Evolutionary conservation across 2,888 invertebrate genomes (phyloP).

Genomic region (Exephanes ischioxanthus): DNA sequence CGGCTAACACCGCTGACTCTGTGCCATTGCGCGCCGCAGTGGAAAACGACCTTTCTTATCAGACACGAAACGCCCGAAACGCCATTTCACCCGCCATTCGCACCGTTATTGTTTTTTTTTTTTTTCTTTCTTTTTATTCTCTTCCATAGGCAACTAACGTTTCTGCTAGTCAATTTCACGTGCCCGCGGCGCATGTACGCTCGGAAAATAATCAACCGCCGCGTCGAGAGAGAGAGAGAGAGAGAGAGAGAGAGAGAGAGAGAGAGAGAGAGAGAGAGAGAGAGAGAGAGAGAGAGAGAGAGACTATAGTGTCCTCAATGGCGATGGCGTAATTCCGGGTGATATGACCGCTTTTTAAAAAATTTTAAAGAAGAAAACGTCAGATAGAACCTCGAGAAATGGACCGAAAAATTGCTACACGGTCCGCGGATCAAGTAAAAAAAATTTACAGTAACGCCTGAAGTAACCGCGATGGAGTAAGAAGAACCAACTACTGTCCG

Average conservation of each 20-base stretch:
- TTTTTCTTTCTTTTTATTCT: background rate
- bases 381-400: background rate
- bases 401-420: background rate
- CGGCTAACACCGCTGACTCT: background rate
- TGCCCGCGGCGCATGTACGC: background rate
- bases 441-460: too few relatives aligned
- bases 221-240: background rate
- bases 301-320: background rate
- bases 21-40: background rate
- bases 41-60: conserved; percentile 8
- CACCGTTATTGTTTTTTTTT: background rate
- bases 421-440: too few relatives aligned
- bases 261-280: too few relatives aligned
- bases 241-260: too few relatives aligned
- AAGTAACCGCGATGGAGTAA: too few relatives aligned
- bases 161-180: background rate
- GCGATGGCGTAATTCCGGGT: background rate
- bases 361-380: background rate
- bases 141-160: background rate
- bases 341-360: background rate
- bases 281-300: too few relatives aligned
- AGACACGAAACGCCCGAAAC: background rate
- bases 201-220: conserved; percentile 1
- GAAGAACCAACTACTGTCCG: background rate
- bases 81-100: conserved; percentile 7